Evolutionary conservation across 2,113 vertebrate genomes (phyloP).

Genomic region (Thamnaconus septentrionalis): DNA sequence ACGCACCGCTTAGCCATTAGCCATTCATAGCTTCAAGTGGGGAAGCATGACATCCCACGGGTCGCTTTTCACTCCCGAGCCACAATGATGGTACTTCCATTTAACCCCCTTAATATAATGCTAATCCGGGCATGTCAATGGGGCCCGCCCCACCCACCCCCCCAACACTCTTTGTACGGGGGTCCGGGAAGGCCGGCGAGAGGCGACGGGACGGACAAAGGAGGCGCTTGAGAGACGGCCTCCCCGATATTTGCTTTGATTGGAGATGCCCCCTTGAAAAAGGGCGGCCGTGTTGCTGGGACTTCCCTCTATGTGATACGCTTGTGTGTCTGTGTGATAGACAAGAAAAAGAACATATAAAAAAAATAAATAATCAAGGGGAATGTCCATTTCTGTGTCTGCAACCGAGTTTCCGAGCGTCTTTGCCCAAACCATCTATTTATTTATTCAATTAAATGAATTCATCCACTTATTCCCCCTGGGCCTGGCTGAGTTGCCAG

Average conservation of each 20-base stretch:
- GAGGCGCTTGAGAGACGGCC: too few species aligned
- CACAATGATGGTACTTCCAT: conserved; percentile 70
- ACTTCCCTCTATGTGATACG: too few species aligned
- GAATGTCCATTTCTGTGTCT: conserved; percentile 14
- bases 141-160: too few species aligned
- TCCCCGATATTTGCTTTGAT: conserved; percentile 70
- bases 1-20: conserved; percentile 63
- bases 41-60: conserved; percentile 67
- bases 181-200: too few species aligned
- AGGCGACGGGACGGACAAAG: too few species aligned
- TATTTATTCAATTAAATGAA: conserved; percentile 16
- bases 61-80: conserved; percentile 61
- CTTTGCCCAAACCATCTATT: conserved; percentile 59
- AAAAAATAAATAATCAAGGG: neutral
- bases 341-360: too few species aligned
- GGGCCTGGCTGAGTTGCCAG: conserved; percentile 49
- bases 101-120: conserved; percentile 73
- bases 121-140: too few species aligned
- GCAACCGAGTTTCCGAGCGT: conserved; percentile 13
- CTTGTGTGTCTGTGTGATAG: too few species aligned
- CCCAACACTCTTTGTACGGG: too few species aligned
- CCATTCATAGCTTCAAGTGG: conserved; percentile 71
- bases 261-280: conserved; percentile 62
- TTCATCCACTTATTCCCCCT: conserved; percentile 34
- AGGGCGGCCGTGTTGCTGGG: conserved; percentile 59